phyloP scores from a whole-genome alignment of 2,888 invertebrate species.

The Patella ulyssiponensis region DNA sequence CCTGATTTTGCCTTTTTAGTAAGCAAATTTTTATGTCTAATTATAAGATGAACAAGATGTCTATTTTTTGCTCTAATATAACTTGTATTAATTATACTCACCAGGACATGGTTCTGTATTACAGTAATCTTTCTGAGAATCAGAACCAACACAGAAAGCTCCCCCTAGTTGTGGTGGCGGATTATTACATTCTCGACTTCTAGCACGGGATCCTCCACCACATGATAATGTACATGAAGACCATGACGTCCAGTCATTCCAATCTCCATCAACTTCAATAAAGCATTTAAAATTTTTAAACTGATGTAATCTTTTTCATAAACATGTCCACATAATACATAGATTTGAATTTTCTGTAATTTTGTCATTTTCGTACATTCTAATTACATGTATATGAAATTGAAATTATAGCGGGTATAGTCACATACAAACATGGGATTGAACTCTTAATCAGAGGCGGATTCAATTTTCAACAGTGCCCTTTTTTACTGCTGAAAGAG shows the following conservation, averaged over 20 bases:
- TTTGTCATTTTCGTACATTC: neutral
- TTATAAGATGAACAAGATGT: too few species aligned
- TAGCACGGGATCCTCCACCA: conserved; percentile 59
- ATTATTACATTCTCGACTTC: conserved; percentile 63
- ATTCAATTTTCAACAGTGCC: too few species aligned
- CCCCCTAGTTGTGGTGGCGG: conserved; percentile 67
- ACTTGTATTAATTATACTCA: conserved; percentile 38
- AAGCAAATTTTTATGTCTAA: too few species aligned
- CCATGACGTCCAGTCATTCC: conserved; percentile 67
- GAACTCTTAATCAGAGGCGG: too few species aligned
- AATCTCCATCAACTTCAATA: conserved; percentile 64
- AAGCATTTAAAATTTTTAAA: neutral
- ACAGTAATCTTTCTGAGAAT: conserved; percentile 65
- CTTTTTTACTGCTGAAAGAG: too few species aligned
- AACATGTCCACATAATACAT: neutral
- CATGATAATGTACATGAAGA: conserved; percentile 66
- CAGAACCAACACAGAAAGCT: conserved; percentile 60
- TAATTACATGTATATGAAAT: too few species aligned
- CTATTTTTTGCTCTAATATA: neutral
- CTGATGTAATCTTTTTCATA: neutral
- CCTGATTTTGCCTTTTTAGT: too few species aligned
- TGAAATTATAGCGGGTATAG: too few species aligned
- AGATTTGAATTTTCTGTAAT: neutral
- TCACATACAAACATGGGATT: too few species aligned
- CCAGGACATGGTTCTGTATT: conserved; percentile 68